These are phyloP conservation scores for Serilophus lunatus DNA, from an alignment of 2,113 vertebrate genomes.

Conservation along the genomic window DNA sequence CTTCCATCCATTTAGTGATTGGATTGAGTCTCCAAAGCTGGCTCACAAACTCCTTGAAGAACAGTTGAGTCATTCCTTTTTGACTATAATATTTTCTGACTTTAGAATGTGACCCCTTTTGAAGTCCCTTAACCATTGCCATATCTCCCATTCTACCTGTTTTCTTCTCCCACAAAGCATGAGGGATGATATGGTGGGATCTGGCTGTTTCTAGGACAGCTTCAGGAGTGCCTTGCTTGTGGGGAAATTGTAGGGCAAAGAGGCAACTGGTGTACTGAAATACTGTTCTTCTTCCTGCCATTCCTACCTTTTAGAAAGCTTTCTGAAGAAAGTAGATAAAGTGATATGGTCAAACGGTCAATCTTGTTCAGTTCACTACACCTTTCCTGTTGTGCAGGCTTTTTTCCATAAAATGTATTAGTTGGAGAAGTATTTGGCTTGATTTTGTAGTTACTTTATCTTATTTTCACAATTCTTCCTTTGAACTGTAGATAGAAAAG, in stretches of 20 bases:
- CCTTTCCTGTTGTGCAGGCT: background rate
- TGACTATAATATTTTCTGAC: background rate
- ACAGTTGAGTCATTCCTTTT: slow-evolving; percentile 28
- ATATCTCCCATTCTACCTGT: background rate
- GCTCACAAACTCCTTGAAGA: background rate
- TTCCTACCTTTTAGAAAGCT: background rate
- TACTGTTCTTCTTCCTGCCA: background rate
- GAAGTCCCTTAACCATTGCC: background rate
- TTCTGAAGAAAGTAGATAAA: background rate
- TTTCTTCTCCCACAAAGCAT: background rate
- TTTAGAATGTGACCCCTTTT: background rate
- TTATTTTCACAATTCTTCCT: background rate
- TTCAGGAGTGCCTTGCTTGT: background rate
- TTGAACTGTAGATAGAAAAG: background rate
- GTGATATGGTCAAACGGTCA: background rate
- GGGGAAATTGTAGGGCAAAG: background rate
- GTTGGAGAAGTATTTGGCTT: background rate
- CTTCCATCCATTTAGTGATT: slow-evolving; percentile 35
- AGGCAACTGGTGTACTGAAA: background rate
- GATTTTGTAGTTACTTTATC: background rate
- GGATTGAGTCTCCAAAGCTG: background rate
- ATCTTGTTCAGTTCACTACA: background rate
- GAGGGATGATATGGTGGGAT: background rate
- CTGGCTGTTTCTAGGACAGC: background rate
- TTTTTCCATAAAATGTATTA: background rate